Conservation (phyloP, 2,888 invertebrate genomes). For the Drosophila ustulata region DNA sequence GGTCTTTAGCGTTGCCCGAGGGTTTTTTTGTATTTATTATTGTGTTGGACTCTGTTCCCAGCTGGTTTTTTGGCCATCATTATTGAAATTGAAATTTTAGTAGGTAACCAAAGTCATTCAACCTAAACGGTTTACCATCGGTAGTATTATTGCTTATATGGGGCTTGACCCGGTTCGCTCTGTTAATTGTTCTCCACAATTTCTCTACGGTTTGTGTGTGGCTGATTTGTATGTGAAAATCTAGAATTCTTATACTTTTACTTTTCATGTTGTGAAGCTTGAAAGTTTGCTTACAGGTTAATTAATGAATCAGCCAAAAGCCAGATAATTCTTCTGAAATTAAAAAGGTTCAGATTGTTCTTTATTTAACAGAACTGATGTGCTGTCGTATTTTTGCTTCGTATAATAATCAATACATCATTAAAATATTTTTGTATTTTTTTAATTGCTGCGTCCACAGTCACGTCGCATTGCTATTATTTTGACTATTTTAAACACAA, state of each 20-base stretch:
- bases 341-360: background rate
- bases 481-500: background rate
- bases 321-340: background rate
- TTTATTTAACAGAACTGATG: background rate
- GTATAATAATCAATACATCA: background rate
- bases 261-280: slow-evolving; percentile 37
- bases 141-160: slow-evolving; percentile 18
- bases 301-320: background rate
- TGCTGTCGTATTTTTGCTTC: background rate
- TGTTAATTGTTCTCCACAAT: slow-evolving; percentile 39
- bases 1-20: slow-evolving; percentile 29
- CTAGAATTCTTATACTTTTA: slow-evolving; percentile 44
- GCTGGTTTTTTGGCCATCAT: slow-evolving; percentile 36
- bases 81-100: slow-evolving; percentile 67
- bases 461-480: slow-evolving; percentile 4
- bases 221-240: slow-evolving; percentile 18
- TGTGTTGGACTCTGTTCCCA: slow-evolving; percentile 21
- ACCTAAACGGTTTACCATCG: slow-evolving; percentile 55
- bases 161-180: slow-evolving; percentile 52
- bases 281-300: slow-evolving; percentile 11
- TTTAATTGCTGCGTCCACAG: background rate
- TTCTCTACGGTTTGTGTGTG: slow-evolving; percentile 26
- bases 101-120: slow-evolving; percentile 66
- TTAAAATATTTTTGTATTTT: slow-evolving; percentile 6
- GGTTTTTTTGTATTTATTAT: slow-evolving; percentile 33